phyloP scores from a whole-genome alignment of 2,797 vertebrate genomes.

The Xyrichtys novacula region DNA sequence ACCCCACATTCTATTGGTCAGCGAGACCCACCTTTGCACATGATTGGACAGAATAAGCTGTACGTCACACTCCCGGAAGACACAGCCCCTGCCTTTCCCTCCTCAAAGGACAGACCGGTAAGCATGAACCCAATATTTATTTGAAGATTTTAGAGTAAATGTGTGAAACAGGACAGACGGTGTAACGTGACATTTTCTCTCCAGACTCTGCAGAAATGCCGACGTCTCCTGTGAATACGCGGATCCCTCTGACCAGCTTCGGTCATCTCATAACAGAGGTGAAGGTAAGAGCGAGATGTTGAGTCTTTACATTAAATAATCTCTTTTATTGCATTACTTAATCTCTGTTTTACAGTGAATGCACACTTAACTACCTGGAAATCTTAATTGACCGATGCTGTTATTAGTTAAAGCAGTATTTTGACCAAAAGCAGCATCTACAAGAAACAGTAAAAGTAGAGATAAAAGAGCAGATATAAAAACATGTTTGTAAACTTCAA shows the following conservation, averaged over 20 bases:
- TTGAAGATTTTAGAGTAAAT: neutral
- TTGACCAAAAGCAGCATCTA: no score
- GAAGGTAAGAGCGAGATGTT: conserved; percentile 65
- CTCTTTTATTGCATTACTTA: no score
- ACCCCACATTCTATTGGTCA: conserved; percentile 48
- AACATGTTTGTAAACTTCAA: no score
- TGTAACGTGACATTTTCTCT: neutral
- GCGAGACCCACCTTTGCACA: rapidly evolving
- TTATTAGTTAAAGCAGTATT: no score
- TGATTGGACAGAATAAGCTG: conserved; percentile 50
- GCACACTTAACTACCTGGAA: no score
- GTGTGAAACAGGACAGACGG: neutral
- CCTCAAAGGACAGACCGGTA: neutral
- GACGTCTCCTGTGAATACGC: conserved; percentile 76
- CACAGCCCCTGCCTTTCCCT: no score
- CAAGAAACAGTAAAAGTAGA: no score
- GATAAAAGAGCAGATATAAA: no score
- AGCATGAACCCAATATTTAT: neutral
- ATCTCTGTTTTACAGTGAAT: no score
- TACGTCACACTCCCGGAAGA: conserved; percentile 38
- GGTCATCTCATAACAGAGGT: conserved; percentile 80
- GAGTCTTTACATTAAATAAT: neutral
- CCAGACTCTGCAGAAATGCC: conserved; percentile 63
- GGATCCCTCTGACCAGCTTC: conserved; percentile 78
- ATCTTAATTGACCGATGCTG: no score